Evolutionary conservation across 2,888 invertebrate genomes (phyloP).

Genomic region (Agriopis aurantiaria): DNA sequence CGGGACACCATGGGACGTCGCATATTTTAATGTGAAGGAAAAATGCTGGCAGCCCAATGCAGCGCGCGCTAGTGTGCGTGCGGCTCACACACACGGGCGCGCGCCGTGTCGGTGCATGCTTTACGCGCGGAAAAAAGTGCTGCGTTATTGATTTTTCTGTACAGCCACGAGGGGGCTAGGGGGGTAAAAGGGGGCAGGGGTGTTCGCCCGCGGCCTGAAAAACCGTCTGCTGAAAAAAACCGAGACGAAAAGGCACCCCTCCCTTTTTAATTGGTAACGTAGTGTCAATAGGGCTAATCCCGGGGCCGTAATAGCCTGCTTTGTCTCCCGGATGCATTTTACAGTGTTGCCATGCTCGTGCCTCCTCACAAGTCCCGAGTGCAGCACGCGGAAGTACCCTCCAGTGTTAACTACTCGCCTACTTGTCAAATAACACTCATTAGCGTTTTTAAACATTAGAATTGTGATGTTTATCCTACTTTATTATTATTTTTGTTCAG

Average conservation of each 20-base stretch:
- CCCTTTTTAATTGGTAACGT: slow-evolving; percentile 87
- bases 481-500: too few relatives aligned
- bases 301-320: slow-evolving; percentile 80
- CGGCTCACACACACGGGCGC: slow-evolving; percentile 61
- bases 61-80: slow-evolving; percentile 65
- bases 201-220: slow-evolving; percentile 84
- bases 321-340: slow-evolving; percentile 83
- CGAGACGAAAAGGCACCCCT: slow-evolving; percentile 86
- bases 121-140: slow-evolving; percentile 87
- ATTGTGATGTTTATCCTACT: neutral
- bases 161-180: slow-evolving; percentile 72
- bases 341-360: slow-evolving; percentile 74
- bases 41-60: slow-evolving; percentile 76
- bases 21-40: slow-evolving; percentile 77
- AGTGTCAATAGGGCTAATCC: slow-evolving; percentile 87
- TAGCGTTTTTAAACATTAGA: neutral
- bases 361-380: slow-evolving; percentile 38
- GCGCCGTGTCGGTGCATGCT: slow-evolving; percentile 83
- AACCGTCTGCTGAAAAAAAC: slow-evolving; percentile 86
- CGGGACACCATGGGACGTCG: slow-evolving; percentile 59
- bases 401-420: slow-evolving; percentile 3
- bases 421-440: neutral
- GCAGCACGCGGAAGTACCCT: slow-evolving; percentile 11
- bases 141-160: slow-evolving; percentile 87
- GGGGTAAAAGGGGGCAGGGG: slow-evolving; percentile 56